A percentile compares a stretch with the other conserved stretches of the same genome.
Evolutionary conservation across 2,113 vertebrate genomes (phyloP).

Genomic region (Nansenia antarctica): DNA sequence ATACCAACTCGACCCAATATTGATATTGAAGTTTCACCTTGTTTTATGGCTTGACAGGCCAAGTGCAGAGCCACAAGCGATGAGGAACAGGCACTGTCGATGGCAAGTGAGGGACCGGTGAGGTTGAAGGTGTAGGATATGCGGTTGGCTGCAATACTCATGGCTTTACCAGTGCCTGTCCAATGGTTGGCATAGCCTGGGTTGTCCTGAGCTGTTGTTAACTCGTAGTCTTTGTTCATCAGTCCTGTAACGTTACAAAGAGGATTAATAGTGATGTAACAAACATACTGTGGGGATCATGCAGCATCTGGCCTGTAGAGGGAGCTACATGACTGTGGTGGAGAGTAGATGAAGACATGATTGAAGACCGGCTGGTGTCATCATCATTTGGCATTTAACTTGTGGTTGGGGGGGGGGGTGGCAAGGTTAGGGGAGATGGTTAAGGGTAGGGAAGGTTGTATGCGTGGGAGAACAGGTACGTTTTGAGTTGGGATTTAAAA

Average conservation of each 20-base stretch:
- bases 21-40: too few species aligned
- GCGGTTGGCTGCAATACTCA: slow-evolving; percentile 23
- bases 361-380: too few species aligned
- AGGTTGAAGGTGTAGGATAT: slow-evolving; percentile 72
- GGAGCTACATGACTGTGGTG: too few species aligned
- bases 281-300: neutral
- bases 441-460: too few species aligned
- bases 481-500: too few species aligned
- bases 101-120: slow-evolving; percentile 66
- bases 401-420: too few species aligned
- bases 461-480: too few species aligned
- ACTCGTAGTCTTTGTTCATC: slow-evolving; percentile 69
- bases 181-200: slow-evolving; percentile 58
- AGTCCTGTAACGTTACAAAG: slow-evolving; percentile 46
- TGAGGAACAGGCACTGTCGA: slow-evolving; percentile 71
- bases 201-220: slow-evolving; percentile 24
- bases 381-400: too few species aligned
- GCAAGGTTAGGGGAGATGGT: too few species aligned
- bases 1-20: too few species aligned
- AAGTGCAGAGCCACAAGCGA: slow-evolving; percentile 71
- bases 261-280: neutral
- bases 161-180: slow-evolving; percentile 55
- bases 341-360: too few species aligned
- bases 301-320: too few species aligned
- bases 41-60: slow-evolving; percentile 57